These are phyloP conservation scores for Neomorphus geoffroyi DNA, from an alignment of 2,797 vertebrate species.

Conservation along the genomic window DNA sequence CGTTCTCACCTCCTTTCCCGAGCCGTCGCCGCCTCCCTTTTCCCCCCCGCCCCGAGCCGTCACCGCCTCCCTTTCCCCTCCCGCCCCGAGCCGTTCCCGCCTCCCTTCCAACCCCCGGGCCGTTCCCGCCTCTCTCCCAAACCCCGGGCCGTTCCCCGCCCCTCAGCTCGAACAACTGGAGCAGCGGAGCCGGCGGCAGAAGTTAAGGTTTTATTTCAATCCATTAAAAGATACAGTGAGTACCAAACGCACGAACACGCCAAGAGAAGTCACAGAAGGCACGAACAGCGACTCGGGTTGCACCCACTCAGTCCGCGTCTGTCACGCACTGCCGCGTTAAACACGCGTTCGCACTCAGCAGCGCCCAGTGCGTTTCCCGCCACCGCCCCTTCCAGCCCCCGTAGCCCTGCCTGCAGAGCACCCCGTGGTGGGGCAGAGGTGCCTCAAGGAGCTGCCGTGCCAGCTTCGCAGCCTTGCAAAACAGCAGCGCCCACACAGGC, in stretches of 20 bases:
- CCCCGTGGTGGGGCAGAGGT: not conserved
- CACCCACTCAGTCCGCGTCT: rapidly evolving
- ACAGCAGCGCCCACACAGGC: not conserved
- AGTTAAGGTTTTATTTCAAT: not conserved
- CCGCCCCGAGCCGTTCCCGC: too few species aligned
- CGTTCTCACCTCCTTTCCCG: too few species aligned
- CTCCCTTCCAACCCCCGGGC: too few species aligned
- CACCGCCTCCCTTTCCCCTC: not conserved
- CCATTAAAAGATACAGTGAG: too few species aligned
- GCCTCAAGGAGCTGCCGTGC: not conserved
- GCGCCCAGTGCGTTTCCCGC: too few species aligned
- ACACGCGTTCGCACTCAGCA: rapidly evolving
- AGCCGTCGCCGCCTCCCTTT: too few species aligned
- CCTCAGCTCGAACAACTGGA: rapidly evolving
- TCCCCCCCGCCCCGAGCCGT: too few species aligned
- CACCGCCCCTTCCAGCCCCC: rapidly evolving
- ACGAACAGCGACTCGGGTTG: rapidly evolving
- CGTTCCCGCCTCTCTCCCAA: too few species aligned
- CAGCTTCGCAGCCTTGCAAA: not conserved
- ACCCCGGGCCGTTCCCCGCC: too few species aligned
- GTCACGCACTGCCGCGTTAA: not conserved
- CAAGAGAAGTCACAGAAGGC: rapidly evolving
- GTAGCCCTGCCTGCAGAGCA: rapidly evolving
- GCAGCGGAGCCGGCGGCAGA: not conserved
- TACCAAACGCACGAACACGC: not conserved